These are phyloP conservation scores for Alloscopus bannaensis DNA, from an alignment of 2,888 invertebrate genomes.

Conservation along the genomic window DNA sequence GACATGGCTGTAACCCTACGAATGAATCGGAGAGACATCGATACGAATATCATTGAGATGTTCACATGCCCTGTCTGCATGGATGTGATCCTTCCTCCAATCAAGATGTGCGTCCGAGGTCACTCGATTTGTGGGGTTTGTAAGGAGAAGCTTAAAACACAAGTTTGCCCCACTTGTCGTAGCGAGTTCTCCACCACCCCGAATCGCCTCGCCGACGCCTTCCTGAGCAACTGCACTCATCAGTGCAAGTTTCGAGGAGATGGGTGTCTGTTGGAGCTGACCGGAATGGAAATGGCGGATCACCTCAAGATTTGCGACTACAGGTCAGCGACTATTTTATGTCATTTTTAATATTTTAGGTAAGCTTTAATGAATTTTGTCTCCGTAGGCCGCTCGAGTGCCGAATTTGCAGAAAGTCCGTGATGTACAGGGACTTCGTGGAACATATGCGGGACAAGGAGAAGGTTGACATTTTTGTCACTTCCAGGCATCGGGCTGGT, in stretches of 20 bases:
- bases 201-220: slow-evolving; percentile 62
- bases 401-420: slow-evolving; percentile 60
- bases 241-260: slow-evolving; percentile 48
- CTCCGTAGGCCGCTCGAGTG: slow-evolving; percentile 57
- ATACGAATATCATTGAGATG: too few species aligned
- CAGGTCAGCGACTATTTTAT: slow-evolving; percentile 32
- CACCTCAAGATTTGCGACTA: slow-evolving; percentile 38
- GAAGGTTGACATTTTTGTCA: slow-evolving; percentile 57
- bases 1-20: too few species aligned
- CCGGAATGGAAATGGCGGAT: slow-evolving; percentile 32
- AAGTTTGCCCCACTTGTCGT: slow-evolving; percentile 66
- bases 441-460: slow-evolving; percentile 56
- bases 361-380: not conserved
- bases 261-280: slow-evolving; percentile 44
- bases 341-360: too few species aligned
- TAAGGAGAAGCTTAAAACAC: slow-evolving; percentile 37
- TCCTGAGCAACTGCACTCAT: slow-evolving; percentile 59
- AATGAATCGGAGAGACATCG: too few species aligned
- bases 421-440: slow-evolving; percentile 61
- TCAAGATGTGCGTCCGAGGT: slow-evolving; percentile 55
- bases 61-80: slow-evolving; percentile 68
- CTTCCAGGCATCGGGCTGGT: slow-evolving; percentile 63
- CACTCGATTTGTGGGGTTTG: slow-evolving; percentile 64
- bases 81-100: slow-evolving; percentile 64
- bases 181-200: slow-evolving; percentile 43